Base-by-base conservation (phyloP, 1,140 invertebrate genomes). In the Palaemon carinicauda region DNA sequence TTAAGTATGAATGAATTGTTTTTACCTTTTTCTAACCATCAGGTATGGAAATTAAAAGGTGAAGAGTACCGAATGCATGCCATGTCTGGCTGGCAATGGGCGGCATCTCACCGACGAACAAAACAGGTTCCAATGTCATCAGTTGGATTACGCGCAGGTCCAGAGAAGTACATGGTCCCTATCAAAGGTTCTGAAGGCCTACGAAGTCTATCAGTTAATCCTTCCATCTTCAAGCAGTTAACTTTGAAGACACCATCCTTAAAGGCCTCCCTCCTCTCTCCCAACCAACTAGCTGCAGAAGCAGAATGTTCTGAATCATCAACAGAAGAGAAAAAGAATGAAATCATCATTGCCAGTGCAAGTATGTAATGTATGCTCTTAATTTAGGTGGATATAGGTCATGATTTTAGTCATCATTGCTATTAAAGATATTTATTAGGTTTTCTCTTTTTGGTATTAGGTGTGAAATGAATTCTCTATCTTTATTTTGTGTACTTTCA, bases 41-140 rank as follows among this genome's bases (percentile, higher is more conserved):
- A n/a, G n/a, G 94, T 96, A 19, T 98, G 96, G 96, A 99, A 99
- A 91, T 97, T 98, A 92, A 98, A 98, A 92, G 98, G 98, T 9
- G 98, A 99, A 92, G 98, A 99, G 90, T 99, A 99, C 91, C 93
- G 98, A 89, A 95, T 99, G 29, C 97, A 97, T 90, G 97, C 97
- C 0, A 95, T 97, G 90, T 97, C 97, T 94, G 98, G 98, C 10
- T 99, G 98, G 98, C 91, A 96, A 17, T 99, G 98, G 97, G 92
- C 97, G 41, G 96, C 96, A 0, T 91, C 94, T 1, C 82, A 92
- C 91, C 53, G 92, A 89, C 91, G 93, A 91, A 90, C 90, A 90
- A 60, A 91, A 15, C 80, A 84, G 33, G 50, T 24, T 92, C 91
- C 92, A 91, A 89, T 90, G 90, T 88, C 3, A 94, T 94, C 89